These are phyloP conservation scores for Sminthurides aquaticus DNA, from an alignment of 2,888 invertebrate genomes.

Conservation along the genomic window DNA sequence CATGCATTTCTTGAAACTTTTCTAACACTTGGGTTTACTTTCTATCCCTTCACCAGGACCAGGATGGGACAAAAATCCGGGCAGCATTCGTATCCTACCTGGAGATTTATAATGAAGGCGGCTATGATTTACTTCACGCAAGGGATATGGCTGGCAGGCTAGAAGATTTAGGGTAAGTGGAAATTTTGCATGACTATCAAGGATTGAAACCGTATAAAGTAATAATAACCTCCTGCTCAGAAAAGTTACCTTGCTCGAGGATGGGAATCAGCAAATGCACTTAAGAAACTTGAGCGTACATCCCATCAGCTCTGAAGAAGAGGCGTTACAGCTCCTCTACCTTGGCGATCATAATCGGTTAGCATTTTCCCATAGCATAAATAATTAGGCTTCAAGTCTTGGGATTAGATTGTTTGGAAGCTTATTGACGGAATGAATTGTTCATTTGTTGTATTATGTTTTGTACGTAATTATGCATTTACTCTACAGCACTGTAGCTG, in stretches of 20 bases:
- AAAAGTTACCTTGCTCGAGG: conserved; percentile 50
- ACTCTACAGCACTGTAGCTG: conserved; percentile 52
- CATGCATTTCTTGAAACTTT: not conserved
- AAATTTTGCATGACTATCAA: not conserved
- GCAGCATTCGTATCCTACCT: conserved; percentile 51
- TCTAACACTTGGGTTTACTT: no score
- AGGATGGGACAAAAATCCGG: conserved; percentile 23
- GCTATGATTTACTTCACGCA: conserved; percentile 52
- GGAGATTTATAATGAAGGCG: conserved; percentile 55
- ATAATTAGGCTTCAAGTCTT: no score
- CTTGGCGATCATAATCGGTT: conserved; percentile 53
- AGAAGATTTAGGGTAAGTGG: conserved; percentile 52
- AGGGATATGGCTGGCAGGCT: conserved; percentile 46
- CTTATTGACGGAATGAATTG: no score
- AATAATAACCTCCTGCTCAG: conserved; percentile 43
- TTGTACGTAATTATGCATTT: no score
- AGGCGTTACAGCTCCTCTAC: conserved; percentile 52
- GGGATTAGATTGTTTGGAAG: no score
- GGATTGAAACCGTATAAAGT: not conserved
- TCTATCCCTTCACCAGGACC: no score
- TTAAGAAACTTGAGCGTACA: conserved; percentile 51
- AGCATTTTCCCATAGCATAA: no score
- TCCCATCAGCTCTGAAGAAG: conserved; percentile 50
- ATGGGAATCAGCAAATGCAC: conserved; percentile 50
- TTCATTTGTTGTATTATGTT: no score